Conservation (phyloP, 2,797 vertebrate genomes). For the Schizothorax lantsangensis region DNA sequence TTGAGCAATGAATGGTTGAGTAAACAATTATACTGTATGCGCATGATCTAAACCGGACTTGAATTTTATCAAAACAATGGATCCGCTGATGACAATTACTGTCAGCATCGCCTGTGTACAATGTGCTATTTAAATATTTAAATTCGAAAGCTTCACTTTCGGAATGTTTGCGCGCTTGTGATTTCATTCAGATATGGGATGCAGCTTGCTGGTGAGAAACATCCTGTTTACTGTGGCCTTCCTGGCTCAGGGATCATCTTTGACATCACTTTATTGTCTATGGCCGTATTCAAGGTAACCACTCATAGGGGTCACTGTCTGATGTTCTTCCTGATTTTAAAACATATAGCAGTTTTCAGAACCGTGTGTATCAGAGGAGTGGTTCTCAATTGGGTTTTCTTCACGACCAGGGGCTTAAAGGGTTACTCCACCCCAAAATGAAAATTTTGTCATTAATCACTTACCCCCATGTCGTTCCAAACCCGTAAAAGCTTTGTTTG, state of each 20-base stretch:
- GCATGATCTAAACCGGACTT: constrained; percentile 18
- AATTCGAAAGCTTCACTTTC: constrained; percentile 47
- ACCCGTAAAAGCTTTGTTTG: too few species aligned
- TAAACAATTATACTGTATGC: constrained; percentile 28
- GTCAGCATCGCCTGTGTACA: not conserved
- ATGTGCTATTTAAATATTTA: constrained; percentile 66
- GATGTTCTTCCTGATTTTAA: constrained; percentile 54
- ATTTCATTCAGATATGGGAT: constrained; percentile 80
- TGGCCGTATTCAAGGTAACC: constrained; percentile 77
- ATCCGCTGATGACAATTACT: constrained; percentile 21
- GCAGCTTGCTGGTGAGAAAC: constrained; percentile 80
- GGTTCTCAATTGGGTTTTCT: not conserved
- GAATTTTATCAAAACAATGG: constrained; percentile 41
- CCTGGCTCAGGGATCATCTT: constrained; percentile 79
- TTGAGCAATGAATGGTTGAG: constrained; percentile 56
- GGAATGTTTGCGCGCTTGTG: constrained; percentile 69
- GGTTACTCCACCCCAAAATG: too few species aligned
- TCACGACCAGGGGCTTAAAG: not conserved
- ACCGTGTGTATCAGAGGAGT: not conserved
- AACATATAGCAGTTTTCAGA: constrained; percentile 5
- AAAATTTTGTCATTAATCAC: too few species aligned
- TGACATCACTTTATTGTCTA: constrained; percentile 81
- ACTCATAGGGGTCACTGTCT: constrained; percentile 48
- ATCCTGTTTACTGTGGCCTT: constrained; percentile 84
- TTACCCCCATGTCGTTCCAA: too few species aligned